phyloP scores from a whole-genome alignment of 2,113 vertebrate species.

The Nerophis ophidion region DNA sequence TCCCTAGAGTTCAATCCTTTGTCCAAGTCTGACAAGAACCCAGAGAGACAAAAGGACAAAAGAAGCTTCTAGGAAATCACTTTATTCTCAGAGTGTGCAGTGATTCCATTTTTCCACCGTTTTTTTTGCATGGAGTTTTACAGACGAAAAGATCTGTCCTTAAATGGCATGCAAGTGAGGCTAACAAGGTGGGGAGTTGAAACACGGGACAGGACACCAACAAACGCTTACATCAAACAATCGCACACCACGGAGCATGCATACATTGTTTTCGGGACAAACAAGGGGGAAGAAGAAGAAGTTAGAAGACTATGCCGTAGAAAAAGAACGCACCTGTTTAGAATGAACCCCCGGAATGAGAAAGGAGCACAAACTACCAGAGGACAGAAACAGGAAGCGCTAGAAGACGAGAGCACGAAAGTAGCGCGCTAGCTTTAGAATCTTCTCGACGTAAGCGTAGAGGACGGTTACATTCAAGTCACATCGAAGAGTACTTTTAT shows the following conservation, averaged over 20 bases:
- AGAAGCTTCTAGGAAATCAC: conserved; percentile 1
- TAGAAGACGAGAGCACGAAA: neutral
- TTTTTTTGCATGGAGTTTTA: neutral
- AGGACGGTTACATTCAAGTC: conserved; percentile 7
- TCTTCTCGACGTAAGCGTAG: neutral
- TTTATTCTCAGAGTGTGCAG: conserved; percentile 4
- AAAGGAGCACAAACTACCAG: conserved; percentile 3
- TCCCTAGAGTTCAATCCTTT: no score
- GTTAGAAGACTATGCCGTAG: neutral
- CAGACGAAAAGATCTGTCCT: conserved; percentile 7
- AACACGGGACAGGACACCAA: neutral
- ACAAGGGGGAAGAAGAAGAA: neutral
- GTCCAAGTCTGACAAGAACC: no score
- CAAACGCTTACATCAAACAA: neutral
- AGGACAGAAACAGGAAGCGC: conserved; percentile 2
- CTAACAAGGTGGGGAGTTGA: neutral
- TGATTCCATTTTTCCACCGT: neutral
- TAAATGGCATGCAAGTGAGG: conserved; percentile 5
- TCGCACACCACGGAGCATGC: conserved; percentile 7
- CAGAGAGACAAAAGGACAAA: neutral
- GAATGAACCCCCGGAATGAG: neutral
- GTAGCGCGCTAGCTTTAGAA: neutral
- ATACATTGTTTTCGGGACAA: neutral
- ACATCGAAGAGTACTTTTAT: conserved; percentile 4
- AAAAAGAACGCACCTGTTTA: neutral